Evolutionary conservation across 2,113 vertebrate species (phyloP).

Genomic region (Anolis carolinensis): DNA sequence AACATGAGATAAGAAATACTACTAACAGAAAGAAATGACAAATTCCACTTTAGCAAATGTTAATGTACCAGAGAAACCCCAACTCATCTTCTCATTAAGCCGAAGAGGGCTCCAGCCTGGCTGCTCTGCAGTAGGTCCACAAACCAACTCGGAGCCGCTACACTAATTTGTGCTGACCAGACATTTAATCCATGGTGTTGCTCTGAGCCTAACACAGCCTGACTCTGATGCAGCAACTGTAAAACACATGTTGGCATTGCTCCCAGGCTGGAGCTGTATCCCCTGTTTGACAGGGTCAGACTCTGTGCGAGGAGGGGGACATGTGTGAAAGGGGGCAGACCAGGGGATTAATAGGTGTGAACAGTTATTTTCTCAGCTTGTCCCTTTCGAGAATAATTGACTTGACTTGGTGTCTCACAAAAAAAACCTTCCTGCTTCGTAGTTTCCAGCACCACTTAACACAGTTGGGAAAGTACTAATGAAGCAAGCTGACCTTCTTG

Average conservation of each 20-base stretch:
- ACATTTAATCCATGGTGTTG: constrained; percentile 6
- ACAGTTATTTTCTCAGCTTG: constrained; percentile 38
- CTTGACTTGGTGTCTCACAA: constrained; percentile 17
- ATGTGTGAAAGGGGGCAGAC: neutral
- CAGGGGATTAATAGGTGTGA: constrained; percentile 29
- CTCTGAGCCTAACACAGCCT: constrained; percentile 35
- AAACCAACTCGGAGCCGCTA: neutral
- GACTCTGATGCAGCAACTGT: constrained; percentile 34
- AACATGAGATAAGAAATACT: neutral
- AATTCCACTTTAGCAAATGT: neutral
- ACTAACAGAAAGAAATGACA: neutral
- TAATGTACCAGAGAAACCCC: neutral
- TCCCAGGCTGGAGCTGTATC: constrained; percentile 1
- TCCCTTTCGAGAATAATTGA: constrained; percentile 36
- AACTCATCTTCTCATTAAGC: constrained; percentile 3
- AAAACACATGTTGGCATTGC: constrained; percentile 33
- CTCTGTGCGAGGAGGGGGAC: neutral
- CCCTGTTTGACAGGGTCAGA: constrained; percentile 14
- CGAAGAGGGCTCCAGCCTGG: neutral
- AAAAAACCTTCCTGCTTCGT: neutral
- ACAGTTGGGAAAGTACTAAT: constrained; percentile 17
- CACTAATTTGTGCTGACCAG: constrained; percentile 23
- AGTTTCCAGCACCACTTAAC: constrained; percentile 23
- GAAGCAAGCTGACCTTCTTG: constrained; percentile 16
- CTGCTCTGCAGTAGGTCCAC: neutral